Evolutionary conservation across 1,140 invertebrate genomes (phyloP), one percentile per base, ranked within the genome.

Genomic region (Nephila pilipes): DNA sequence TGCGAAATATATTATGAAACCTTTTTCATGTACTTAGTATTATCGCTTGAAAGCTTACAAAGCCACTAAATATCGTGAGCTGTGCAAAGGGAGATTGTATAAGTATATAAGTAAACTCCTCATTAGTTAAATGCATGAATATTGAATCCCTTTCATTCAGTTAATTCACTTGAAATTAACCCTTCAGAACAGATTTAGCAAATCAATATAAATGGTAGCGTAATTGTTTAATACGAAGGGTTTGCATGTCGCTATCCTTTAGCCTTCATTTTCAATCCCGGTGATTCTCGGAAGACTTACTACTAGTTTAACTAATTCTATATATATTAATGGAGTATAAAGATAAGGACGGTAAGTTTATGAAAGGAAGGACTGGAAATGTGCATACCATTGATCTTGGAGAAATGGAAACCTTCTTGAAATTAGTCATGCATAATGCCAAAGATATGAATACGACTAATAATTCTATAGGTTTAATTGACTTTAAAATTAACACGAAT

Each of bases 121-220:
- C 12, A 6, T 75, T 75, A 32, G 32, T 20, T 20, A 32, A 75
- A 75, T 75, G 14, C 16, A 32, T 36, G 18, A 2, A 75, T 75
- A 75, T 32, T 25, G 69, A 75, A 75, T 75, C 69, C 18, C 69
- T 18, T 75, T 36, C 69, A 16, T 75, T 75, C 69, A 1, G 69
- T 75, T 75, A 75, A 75, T 75, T 75, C 29, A 75, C 69, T 36
- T 75, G 29, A 75, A 75, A 75, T 75, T 75, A 75, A 75, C 32
- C 32, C 69, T 5, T 32, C 25, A 29, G 25, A 32, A 36, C 69
- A 32, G 69, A 18, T 36, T 75, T 36, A 36, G 69, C 2, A 29
- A 29, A 32, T 75, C 69, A 75, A 75, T 29, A 75, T 36, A 75
- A 75, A 75, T 75, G 69, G 29, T 32, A 18, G 69, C 18, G 29